phyloP scores from a whole-genome alignment of 1,140 invertebrate genomes.

The Drosophila yakuba region DNA sequence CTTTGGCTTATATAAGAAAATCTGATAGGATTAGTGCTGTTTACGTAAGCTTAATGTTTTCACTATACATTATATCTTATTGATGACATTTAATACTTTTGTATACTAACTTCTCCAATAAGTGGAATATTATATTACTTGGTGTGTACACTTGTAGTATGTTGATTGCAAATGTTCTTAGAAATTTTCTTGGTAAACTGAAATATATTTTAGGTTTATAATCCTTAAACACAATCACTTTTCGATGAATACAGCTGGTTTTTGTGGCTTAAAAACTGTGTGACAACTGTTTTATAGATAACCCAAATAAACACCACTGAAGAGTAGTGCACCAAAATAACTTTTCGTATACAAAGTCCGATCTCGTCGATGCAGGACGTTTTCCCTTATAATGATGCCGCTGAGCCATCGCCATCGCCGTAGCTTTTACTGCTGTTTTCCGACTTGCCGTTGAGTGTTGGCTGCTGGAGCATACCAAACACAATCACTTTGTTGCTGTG shows the following conservation, averaged over 20 bases:
- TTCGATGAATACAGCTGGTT: too few species aligned
- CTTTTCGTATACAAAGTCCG: conserved; percentile 7
- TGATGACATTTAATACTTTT: too few species aligned
- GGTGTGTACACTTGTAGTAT: too few species aligned
- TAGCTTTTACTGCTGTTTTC: conserved; percentile 36
- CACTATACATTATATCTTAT: too few species aligned
- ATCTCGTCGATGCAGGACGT: conserved; percentile 54
- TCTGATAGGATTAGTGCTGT: neutral
- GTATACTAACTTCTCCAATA: too few species aligned
- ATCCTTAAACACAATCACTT: too few species aligned
- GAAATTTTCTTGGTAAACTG: too few species aligned
- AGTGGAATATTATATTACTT: too few species aligned
- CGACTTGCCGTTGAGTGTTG: conserved; percentile 58
- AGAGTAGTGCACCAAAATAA: conserved; percentile 34
- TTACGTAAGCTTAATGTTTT: neutral
- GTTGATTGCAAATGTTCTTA: too few species aligned
- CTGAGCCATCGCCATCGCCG: conserved; percentile 62
- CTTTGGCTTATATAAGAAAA: conserved; percentile 2
- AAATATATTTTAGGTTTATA: too few species aligned
- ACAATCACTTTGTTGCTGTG: conserved; percentile 60
- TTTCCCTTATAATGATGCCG: conserved; percentile 74
- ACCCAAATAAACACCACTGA: too few species aligned
- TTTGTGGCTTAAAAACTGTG: neutral
- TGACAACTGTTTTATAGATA: neutral
- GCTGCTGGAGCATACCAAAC: conserved; percentile 56